phyloP scores from a whole-genome alignment of 2,797 vertebrate species.

The Acrocephalus scirpaceus region DNA sequence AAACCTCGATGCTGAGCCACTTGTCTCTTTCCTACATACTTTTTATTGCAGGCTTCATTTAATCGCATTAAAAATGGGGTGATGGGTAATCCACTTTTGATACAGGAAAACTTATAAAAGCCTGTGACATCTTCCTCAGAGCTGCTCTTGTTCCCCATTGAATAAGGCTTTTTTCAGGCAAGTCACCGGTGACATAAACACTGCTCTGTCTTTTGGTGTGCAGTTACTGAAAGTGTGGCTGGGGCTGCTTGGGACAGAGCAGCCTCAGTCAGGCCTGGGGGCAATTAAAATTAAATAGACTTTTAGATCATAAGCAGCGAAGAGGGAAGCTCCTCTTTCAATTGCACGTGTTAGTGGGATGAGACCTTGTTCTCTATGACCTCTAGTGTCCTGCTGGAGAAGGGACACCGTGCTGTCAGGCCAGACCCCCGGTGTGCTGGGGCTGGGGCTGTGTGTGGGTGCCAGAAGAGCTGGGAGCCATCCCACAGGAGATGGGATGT shows the following conservation, averaged over 20 bases:
- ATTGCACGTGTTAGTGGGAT: not conserved
- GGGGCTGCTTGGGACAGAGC: not conserved
- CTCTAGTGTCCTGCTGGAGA: not conserved
- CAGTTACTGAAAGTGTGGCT: not conserved
- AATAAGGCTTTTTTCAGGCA: not conserved
- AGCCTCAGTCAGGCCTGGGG: not conserved
- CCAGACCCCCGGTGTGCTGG: not conserved
- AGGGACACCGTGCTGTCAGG: fast-evolving
- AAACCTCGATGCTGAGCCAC: not conserved
- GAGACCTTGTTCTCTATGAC: not conserved
- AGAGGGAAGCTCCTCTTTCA: not conserved
- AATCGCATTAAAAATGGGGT: not conserved
- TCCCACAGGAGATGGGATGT: not conserved
- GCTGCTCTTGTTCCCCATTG: not conserved
- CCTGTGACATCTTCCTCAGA: constrained; percentile 1
- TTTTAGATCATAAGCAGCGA: not conserved
- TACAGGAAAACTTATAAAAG: not conserved
- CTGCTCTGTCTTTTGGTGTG: not conserved
- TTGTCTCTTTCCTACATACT: not conserved
- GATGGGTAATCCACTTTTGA: not conserved
- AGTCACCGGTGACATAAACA: not conserved
- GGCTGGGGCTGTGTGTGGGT: not conserved
- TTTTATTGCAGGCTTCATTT: not conserved
- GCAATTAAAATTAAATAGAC: not conserved
- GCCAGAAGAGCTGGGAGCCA: not conserved